A percentile compares a stretch with the other conserved stretches of the same genome.
phyloP scores from a whole-genome alignment of 1,140 invertebrate genomes.

The Drosophila grimshawi region DNA sequence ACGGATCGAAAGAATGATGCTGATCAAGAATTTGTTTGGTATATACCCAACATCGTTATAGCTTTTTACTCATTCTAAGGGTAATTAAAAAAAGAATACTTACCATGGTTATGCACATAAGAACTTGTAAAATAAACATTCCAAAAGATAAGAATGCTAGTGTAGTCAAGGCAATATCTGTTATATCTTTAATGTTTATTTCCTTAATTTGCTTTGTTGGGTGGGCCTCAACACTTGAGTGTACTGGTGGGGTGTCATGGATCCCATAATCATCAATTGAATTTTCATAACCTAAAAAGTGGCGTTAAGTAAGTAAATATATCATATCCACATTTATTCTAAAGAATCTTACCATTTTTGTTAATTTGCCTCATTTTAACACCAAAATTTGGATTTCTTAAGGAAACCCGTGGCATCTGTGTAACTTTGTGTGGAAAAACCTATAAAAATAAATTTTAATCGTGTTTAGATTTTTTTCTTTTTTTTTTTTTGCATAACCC shows the following conservation, averaged over 20 bases:
- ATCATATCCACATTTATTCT: background rate
- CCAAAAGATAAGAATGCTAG: constrained; percentile 92
- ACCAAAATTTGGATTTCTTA: background rate
- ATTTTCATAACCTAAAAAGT: constrained; percentile 48
- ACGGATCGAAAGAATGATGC: too few relatives aligned
- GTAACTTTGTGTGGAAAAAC: background rate
- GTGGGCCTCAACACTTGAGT: background rate
- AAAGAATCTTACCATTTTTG: constrained; percentile 49
- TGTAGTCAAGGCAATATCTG: constrained; percentile 91
- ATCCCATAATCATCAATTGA: constrained; percentile 12
- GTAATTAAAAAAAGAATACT: constrained; percentile 46
- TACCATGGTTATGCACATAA: constrained; percentile 89
- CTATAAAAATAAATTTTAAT: constrained; percentile 21
- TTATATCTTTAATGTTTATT: constrained; percentile 89
- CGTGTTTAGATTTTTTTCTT: too few relatives aligned
- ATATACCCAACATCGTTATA: too few relatives aligned
- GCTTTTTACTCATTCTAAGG: too few relatives aligned
- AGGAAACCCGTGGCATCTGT: constrained; percentile 1
- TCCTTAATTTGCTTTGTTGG: constrained; percentile 84
- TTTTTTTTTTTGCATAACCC: too few relatives aligned
- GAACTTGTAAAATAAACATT: constrained; percentile 90
- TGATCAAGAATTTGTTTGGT: too few relatives aligned
- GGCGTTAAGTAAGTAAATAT: background rate
- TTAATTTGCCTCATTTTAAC: constrained; percentile 32
- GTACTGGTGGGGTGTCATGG: constrained; percentile 7